These are phyloP conservation scores for Onychostruthus taczanowskii DNA, from an alignment of 2,113 vertebrate genomes.

Conservation along the genomic window DNA sequence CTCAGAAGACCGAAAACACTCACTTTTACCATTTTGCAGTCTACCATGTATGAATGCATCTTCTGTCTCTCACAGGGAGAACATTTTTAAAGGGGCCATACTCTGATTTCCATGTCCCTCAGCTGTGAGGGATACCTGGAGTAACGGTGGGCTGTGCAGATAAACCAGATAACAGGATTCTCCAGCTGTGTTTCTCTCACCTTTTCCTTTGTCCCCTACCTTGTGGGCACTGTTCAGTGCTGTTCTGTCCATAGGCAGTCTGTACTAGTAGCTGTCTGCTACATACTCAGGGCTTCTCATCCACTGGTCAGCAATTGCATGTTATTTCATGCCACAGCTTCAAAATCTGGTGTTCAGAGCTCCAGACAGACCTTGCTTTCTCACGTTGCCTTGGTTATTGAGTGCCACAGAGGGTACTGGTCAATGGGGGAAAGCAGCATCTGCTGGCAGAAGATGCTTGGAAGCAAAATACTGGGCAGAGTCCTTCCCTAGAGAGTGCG, in stretches of 20 bases:
- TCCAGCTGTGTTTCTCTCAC: not conserved
- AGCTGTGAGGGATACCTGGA: not conserved
- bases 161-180: not conserved
- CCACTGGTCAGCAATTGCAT: not conserved
- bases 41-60: not conserved
- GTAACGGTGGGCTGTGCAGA: accelerated
- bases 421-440: not conserved
- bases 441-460: not conserved
- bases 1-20: not conserved
- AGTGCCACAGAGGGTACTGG: not conserved
- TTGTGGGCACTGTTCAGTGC: not conserved
- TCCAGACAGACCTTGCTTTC: not conserved
- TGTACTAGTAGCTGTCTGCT: not conserved
- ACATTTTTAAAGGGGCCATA: not conserved
- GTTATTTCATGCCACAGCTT: not conserved
- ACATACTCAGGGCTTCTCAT: not conserved
- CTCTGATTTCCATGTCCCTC: not conserved
- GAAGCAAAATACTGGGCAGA: not conserved
- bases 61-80: not conserved
- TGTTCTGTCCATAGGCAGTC: not conserved
- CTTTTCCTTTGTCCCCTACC: not conserved
- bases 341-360: not conserved
- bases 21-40: not conserved
- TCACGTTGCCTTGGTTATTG: accelerated
- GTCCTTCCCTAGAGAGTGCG: not conserved